Evolutionary conservation across 2,888 invertebrate species (phyloP).

Genomic region (Mimumesa dahlbomi): DNA sequence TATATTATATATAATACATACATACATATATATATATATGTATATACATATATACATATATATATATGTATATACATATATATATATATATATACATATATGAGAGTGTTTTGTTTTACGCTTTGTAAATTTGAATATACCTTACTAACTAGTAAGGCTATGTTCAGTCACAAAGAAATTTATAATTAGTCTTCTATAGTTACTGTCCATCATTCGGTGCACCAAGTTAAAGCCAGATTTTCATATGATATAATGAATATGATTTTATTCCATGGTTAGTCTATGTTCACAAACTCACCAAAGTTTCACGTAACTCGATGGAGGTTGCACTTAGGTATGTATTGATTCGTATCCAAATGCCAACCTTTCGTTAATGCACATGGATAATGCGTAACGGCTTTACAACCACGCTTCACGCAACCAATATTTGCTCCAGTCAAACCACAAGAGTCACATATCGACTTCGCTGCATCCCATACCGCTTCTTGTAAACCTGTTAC

Average conservation of each 20-base stretch:
- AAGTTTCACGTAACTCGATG: constrained; percentile 77
- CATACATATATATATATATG: too few species aligned
- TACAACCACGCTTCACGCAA: constrained; percentile 79
- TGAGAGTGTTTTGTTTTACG: constrained; percentile 44
- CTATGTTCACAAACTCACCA: constrained; percentile 61
- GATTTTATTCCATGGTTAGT: constrained; percentile 52
- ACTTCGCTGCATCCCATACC: constrained; percentile 77
- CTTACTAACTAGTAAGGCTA: constrained; percentile 58
- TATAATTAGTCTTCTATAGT: constrained; percentile 46
- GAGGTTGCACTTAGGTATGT: constrained; percentile 77
- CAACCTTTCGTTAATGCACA: constrained; percentile 79
- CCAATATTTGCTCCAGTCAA: constrained; percentile 79
- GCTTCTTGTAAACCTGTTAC: constrained; percentile 78
- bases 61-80: too few species aligned
- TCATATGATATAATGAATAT: constrained; percentile 41
- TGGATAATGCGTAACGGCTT: constrained; percentile 79
- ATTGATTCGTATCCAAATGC: constrained; percentile 76
- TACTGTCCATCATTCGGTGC: constrained; percentile 53
- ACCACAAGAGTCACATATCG: constrained; percentile 78
- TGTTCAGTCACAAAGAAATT: constrained; percentile 56
- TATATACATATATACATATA: too few species aligned
- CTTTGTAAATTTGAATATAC: constrained; percentile 47
- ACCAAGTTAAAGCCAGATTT: constrained; percentile 51
- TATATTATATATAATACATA: too few species aligned
- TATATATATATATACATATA: too few species aligned